Conservation (phyloP, 2,113 vertebrate species). For the Gila orcuttii region DNA sequence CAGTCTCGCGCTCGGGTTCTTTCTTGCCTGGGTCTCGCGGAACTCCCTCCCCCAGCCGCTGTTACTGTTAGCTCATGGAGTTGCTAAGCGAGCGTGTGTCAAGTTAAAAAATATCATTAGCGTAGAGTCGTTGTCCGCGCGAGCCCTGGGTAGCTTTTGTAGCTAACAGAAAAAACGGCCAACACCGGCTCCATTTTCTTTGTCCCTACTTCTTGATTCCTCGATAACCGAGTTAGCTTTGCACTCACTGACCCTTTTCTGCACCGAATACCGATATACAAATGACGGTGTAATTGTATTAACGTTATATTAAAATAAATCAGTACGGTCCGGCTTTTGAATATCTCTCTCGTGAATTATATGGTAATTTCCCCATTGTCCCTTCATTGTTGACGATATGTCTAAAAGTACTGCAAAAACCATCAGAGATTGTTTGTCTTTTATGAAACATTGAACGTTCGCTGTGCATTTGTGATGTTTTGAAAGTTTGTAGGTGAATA, state of each 20-base stretch:
- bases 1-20: slow-evolving; percentile 9
- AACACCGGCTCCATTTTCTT: slow-evolving; percentile 73
- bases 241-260: slow-evolving; percentile 32
- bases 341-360: not conserved
- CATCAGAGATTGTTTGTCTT: not conserved
- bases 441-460: not conserved
- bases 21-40: not conserved
- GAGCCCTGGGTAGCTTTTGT: not conserved
- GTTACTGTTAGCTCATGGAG: slow-evolving; percentile 22
- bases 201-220: slow-evolving; percentile 63
- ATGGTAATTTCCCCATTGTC: not conserved
- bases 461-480: not conserved
- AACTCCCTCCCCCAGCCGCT: slow-evolving; percentile 15
- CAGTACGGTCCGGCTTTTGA: not conserved
- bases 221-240: slow-evolving; percentile 20
- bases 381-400: not conserved
- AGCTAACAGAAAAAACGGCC: slow-evolving; percentile 21
- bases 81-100: slow-evolving; percentile 27
- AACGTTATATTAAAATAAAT: no score
- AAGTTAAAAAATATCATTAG: slow-evolving; percentile 51
- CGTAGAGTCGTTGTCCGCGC: not conserved
- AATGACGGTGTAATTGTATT: not conserved
- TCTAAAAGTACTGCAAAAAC: not conserved
- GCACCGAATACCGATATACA: not conserved
- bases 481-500: not conserved